These are phyloP conservation scores for Grammomys dolichurus DNA, from an alignment of 2,113 vertebrate species.

Conservation along the genomic window DNA sequence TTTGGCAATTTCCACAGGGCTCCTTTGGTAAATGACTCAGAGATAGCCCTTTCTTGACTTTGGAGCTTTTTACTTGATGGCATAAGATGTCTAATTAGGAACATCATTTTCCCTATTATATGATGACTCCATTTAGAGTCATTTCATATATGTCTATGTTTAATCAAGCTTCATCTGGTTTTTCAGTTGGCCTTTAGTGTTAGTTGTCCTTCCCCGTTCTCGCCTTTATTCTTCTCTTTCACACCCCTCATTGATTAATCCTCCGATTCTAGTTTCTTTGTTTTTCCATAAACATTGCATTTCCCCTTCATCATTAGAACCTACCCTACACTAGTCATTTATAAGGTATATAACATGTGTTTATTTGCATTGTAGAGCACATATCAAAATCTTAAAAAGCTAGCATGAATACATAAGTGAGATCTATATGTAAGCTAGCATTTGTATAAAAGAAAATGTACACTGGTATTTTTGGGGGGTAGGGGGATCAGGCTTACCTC, in stretches of 20 bases:
- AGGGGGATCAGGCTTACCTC: neutral
- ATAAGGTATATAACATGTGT: neutral
- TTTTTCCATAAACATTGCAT: neutral
- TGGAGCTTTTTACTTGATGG: neutral
- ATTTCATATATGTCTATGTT: neutral
- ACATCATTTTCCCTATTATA: neutral
- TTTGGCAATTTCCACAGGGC: neutral
- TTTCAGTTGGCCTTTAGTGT: neutral
- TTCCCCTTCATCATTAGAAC: neutral
- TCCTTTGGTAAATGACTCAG: slow-evolving; percentile 24
- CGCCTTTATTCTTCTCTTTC: neutral
- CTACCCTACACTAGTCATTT: neutral
- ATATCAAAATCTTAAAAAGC: neutral
- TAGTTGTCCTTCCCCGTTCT: neutral
- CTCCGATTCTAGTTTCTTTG: neutral
- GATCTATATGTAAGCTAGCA: no score
- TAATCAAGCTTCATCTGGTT: neutral
- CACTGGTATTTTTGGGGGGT: neutral
- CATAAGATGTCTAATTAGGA: neutral
- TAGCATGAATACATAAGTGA: no score
- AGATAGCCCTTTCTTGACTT: neutral
- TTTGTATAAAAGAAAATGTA: neutral
- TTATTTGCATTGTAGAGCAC: neutral
- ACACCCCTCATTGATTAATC: neutral
- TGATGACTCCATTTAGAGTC: neutral